phyloP scores from a whole-genome alignment of 2,113 vertebrate genomes.

The Zapus hudsonius region DNA sequence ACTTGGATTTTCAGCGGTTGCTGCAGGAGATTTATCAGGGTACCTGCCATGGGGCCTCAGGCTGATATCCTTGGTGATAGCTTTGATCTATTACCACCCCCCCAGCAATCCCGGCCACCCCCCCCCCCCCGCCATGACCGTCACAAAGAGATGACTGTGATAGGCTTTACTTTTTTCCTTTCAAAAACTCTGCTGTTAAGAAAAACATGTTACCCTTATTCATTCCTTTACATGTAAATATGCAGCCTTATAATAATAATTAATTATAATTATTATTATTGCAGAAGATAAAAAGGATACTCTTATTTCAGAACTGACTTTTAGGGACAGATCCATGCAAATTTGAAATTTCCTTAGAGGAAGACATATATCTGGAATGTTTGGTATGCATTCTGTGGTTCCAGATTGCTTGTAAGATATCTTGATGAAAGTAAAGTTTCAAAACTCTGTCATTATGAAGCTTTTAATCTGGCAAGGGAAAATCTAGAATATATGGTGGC shows the following conservation, averaged over 20 bases:
- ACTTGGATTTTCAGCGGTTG: not conserved
- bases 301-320: not conserved
- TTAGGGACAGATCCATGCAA: not conserved
- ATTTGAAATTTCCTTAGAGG: not conserved
- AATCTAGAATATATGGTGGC: accelerated
- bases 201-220: not conserved
- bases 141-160: not conserved
- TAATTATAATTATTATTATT: not conserved
- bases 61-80: slow-evolving; percentile 6
- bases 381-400: not conserved
- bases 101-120: not conserved
- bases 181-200: not conserved
- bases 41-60: not conserved
- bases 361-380: not conserved
- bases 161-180: not conserved
- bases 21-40: not conserved
- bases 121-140: not conserved
- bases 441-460: not conserved
- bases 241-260: not conserved
- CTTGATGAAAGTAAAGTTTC: not conserved
- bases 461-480: accelerated
- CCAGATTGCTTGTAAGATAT: not conserved
- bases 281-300: not conserved
- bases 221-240: not conserved
- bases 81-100: slow-evolving; percentile 28